Evolutionary conservation across 2,113 vertebrate genomes (phyloP).

Genomic region (Coracopsis vasa): DNA sequence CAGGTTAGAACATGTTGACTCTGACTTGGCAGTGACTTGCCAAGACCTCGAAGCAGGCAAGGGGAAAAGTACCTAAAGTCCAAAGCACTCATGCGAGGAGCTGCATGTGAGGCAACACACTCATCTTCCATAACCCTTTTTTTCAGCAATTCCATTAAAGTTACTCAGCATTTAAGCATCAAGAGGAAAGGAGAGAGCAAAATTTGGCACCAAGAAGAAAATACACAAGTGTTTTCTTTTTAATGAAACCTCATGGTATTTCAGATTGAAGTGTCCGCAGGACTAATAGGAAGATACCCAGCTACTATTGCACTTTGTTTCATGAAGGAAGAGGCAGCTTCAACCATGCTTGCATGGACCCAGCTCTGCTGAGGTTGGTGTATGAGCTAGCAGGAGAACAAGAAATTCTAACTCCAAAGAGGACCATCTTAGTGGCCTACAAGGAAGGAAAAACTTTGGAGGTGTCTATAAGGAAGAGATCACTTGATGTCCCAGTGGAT

Average conservation of each 20-base stretch:
- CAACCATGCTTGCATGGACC: background rate
- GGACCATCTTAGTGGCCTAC: background rate
- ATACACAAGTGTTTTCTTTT: background rate
- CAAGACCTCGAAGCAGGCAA: background rate
- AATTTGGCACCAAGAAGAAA: background rate
- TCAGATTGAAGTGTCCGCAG: background rate
- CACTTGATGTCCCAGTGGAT: background rate
- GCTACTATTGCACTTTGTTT: background rate
- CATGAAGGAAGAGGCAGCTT: background rate
- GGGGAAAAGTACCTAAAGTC: background rate
- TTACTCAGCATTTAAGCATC: background rate
- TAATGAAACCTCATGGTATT: background rate
- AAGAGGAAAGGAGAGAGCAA: background rate
- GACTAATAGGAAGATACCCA: background rate
- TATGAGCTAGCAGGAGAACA: background rate
- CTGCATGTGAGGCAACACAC: background rate
- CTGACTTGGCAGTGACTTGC: background rate
- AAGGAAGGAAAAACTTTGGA: background rate
- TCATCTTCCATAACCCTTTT: background rate
- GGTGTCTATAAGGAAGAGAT: background rate
- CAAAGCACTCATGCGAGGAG: background rate
- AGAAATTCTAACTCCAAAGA: background rate
- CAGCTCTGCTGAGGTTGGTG: background rate
- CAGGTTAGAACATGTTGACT: rapidly evolving
- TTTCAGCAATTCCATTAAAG: background rate